Evolutionary conservation across 2,113 vertebrate genomes (phyloP).

Genomic region (Monarcha castaneiventris): DNA sequence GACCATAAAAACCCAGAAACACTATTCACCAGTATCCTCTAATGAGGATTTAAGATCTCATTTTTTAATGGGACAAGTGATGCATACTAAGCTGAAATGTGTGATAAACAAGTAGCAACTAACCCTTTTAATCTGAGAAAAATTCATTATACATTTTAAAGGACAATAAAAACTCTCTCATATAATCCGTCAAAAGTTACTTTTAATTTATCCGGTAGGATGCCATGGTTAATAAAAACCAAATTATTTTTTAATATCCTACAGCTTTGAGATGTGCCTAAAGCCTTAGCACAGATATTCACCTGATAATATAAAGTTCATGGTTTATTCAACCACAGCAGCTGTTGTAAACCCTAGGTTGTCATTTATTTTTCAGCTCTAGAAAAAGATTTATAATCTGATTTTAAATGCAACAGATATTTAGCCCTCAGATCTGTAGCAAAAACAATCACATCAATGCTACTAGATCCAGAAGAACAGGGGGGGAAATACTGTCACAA

Average conservation of each 20-base stretch:
- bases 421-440: constrained; percentile 18
- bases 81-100: not conserved
- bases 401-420: constrained; percentile 37
- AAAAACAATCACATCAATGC: not conserved
- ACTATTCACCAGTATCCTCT: not conserved
- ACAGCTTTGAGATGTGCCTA: constrained; percentile 23
- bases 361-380: constrained; percentile 51
- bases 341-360: constrained; percentile 37
- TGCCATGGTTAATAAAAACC: constrained; percentile 30
- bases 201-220: constrained; percentile 53
- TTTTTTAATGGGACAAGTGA: not conserved
- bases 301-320: constrained; percentile 51
- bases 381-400: constrained; percentile 49
- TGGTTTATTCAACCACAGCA: constrained; percentile 60
- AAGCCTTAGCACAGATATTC: constrained; percentile 18
- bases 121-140: not conserved
- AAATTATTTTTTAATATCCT: constrained; percentile 61
- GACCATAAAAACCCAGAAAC: not conserved
- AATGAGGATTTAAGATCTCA: not conserved
- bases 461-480: not conserved
- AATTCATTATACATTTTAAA: not conserved
- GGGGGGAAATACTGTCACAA: not conserved
- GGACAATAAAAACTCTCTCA: not conserved
- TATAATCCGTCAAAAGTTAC: constrained; percentile 19
- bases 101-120: not conserved